Evolutionary conservation across 1,140 invertebrate genomes (phyloP), one percentile per base, ranked within the genome.

Genomic region (Drosophila orosa): DNA sequence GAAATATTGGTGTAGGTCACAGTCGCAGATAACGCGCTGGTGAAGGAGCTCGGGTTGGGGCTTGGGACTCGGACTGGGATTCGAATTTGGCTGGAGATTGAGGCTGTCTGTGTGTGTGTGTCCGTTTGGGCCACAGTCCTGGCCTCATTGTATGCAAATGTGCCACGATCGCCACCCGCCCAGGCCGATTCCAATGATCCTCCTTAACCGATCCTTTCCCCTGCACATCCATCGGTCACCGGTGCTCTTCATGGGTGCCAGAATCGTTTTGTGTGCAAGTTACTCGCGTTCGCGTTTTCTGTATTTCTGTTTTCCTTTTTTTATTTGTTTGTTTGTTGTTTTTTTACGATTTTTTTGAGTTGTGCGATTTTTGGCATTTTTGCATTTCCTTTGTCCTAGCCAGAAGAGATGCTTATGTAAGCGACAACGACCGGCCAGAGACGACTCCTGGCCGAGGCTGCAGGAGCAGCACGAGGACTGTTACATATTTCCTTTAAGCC

Each of bases 1-100:
- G 91, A 92, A 92, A 92, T 92, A 92, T 92, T 92, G 91, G 91
- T 92, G 91, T 92, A 92, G 91, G 91, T 92, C 91, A 92, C 91
- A 92, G 90, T 78, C 78, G 90, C 80, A 91, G 89, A 92, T 92
- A 91, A 91, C 90, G 91, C 78, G 78, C 50, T 61, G 27, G 27
- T 27, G 22, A 74, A 63, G 86, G 78, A 75, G 25, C 25, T 29
- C 48, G 31, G 37, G 33, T 3, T 56, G 22, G 60, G 56, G 40
- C 29, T 19, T 22, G 24, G 19, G 54, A n/a, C 19, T 22, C 10
- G 12, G 27, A 15, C n/a, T 44, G 19, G 22, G 39, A 19, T 22
- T 50, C 35, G n/a, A 33, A 31, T 31, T 31, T 7, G 35, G 47
- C 47, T 59, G 42, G 42, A 24, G 42, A 47, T 47, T 47, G 44